phyloP scores from a whole-genome alignment of 2,888 invertebrate species.

The Ctenicera cuprea region DNA sequence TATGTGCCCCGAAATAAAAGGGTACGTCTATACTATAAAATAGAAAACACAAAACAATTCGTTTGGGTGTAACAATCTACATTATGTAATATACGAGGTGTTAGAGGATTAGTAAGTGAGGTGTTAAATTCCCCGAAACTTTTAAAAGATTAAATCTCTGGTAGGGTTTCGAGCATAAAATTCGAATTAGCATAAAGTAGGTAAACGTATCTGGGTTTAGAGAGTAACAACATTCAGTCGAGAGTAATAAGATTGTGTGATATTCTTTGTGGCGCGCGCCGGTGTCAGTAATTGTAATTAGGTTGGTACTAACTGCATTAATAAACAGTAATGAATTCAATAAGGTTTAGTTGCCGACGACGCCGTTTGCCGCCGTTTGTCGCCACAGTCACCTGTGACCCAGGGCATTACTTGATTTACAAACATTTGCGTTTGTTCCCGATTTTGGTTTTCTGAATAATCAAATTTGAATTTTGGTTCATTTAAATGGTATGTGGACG shows the following conservation, averaged over 20 bases:
- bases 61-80: conserved; percentile 2
- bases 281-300: conserved; percentile 71
- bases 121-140: conserved; percentile 33
- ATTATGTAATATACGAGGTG: conserved; percentile 14
- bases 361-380: conserved; percentile 60
- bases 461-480: conserved; percentile 10
- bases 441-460: conserved; percentile 24
- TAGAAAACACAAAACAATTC: neutral
- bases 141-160: conserved; percentile 44
- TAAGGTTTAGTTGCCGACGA: conserved; percentile 64
- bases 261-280: conserved; percentile 64
- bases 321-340: conserved; percentile 70
- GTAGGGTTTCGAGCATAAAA: conserved; percentile 42
- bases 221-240: conserved; percentile 58
- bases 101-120: conserved; percentile 28
- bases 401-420: conserved; percentile 58
- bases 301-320: conserved; percentile 72
- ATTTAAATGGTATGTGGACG: neutral
- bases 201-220: conserved; percentile 57
- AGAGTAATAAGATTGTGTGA: conserved; percentile 63
- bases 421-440: conserved; percentile 55
- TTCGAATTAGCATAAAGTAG: conserved; percentile 59
- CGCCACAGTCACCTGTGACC: conserved; percentile 59
- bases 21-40: neutral
- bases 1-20: neutral